These are phyloP conservation scores for Calliopum simillimum DNA, from an alignment of 2,888 invertebrate species.

Conservation along the genomic window DNA sequence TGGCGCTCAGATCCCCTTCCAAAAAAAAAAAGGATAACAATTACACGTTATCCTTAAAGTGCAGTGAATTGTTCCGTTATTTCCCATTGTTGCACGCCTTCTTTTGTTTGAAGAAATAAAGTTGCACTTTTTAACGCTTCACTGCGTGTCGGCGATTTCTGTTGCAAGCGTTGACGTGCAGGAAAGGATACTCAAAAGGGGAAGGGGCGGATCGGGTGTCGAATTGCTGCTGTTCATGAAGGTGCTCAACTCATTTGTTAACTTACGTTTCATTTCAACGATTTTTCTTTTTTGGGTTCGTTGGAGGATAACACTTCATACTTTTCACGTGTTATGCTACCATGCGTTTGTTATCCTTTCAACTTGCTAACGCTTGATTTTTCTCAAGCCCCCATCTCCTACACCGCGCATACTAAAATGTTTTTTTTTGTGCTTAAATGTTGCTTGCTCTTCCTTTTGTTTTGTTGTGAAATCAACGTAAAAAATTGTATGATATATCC, in stretches of 20 bases:
- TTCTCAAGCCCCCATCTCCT: too few species aligned
- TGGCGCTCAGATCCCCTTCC: background rate
- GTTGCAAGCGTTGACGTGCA: background rate
- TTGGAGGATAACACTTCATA: background rate
- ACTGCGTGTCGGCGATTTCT: slow-evolving; percentile 24
- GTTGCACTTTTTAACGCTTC: slow-evolving; percentile 33
- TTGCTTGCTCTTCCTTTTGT: background rate
- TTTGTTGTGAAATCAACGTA: slow-evolving; percentile 19
- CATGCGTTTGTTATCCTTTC: too few species aligned
- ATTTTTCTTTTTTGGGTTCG: background rate
- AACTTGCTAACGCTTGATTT: too few species aligned
- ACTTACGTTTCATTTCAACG: slow-evolving; percentile 3
- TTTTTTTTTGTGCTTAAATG: too few species aligned
- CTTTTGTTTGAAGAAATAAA: slow-evolving; percentile 27
- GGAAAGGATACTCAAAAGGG: background rate
- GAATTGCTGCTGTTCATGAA: background rate
- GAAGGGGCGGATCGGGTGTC: background rate
- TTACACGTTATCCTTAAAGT: slow-evolving; percentile 22
- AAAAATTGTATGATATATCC: slow-evolving; percentile 31
- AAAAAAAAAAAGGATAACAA: slow-evolving; percentile 24
- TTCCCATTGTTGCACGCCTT: background rate
- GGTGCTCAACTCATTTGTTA: background rate
- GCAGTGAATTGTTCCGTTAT: slow-evolving; percentile 21
- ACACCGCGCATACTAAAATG: too few species aligned
- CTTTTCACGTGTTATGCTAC: too few species aligned